These are phyloP conservation scores for Oryzias sinensis DNA, from an alignment of 2,797 vertebrate species.

Conservation along the genomic window DNA sequence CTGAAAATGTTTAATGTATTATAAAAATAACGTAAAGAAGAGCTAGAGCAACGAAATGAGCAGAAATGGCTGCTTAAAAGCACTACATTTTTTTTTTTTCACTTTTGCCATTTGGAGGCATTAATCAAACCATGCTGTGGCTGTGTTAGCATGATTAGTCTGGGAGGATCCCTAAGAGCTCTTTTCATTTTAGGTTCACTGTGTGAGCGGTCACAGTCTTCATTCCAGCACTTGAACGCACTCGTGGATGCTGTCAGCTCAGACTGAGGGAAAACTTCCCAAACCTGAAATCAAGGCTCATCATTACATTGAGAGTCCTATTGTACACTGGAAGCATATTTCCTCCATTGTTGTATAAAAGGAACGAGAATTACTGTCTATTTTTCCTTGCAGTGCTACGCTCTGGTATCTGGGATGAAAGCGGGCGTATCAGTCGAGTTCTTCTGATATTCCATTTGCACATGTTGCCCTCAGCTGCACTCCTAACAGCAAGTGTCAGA, in stretches of 20 bases:
- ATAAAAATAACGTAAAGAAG: slow-evolving; percentile 1
- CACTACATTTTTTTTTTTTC: slow-evolving; percentile 8
- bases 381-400: slow-evolving; percentile 14
- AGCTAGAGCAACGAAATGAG: slow-evolving; percentile 15
- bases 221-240: slow-evolving; percentile 42
- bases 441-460: slow-evolving; percentile 5
- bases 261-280: slow-evolving; percentile 35
- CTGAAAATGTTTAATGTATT: too few species aligned
- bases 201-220: slow-evolving; percentile 49
- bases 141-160: slow-evolving; percentile 33
- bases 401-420: slow-evolving; percentile 16
- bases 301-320: slow-evolving; percentile 9
- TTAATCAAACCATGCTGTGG: slow-evolving; percentile 16
- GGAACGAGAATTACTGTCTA: slow-evolving; percentile 19
- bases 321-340: slow-evolving; percentile 1
- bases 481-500: slow-evolving; percentile 6
- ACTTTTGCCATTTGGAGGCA: slow-evolving; percentile 31
- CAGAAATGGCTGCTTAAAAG: slow-evolving; percentile 29
- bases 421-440: slow-evolving; percentile 6
- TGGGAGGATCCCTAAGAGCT: slow-evolving; percentile 27
- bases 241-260: slow-evolving; percentile 21
- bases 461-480: slow-evolving; percentile 1
- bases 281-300: slow-evolving; percentile 18
- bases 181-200: slow-evolving; percentile 32
- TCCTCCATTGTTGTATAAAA: slow-evolving; percentile 15